Base-by-base conservation (phyloP, 2,797 vertebrate species). In the Gephyroberyx darwinii region DNA sequence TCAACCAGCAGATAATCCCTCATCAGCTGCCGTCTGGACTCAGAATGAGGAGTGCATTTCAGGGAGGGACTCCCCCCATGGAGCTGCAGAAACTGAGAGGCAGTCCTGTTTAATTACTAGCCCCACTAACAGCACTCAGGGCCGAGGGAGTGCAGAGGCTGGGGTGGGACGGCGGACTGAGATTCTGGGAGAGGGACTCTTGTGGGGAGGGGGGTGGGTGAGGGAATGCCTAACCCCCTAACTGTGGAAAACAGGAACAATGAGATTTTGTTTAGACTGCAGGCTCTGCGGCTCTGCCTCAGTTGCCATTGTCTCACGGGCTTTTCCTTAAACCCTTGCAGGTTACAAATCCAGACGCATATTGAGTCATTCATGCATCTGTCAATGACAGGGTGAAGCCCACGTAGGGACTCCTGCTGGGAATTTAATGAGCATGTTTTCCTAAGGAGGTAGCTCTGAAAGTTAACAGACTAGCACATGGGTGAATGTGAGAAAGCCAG, bases 21-120 rank as follows among this genome's bases (percentile, higher is more conserved):
- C 94, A 93, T 95, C 94, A 94, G 87, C 91, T 93, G 91, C 91
- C 89, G 88, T 94, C 85, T 91, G 89, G 87, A 92, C 89, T 90
- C 89, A 91, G 93, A 94, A 94, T 93, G 92, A 93, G 92, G 87
- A 94, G 93, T 92, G 92, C 90, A 92, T 95, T 94, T 95, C 93
- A 92, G 91, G 91, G 86, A 90, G 87, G 85, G 67, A 85, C 91
- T 92, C 91, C 92, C 93, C 93, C 94, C 86, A 92, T 80, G 83
- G 93, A 89, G 93, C 87, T 83, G 91, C 89, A 88, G 93, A 94
- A 94, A 94, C 92, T 88, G 94, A 95, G 94, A 95, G 86, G 91
- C 91, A 90, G 88, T 88, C 86, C 90, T 92, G 90, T 93, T 94
- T 95, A 94, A 95, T 95, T 95, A 94, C 88, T 67, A 84, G 78